Base-by-base conservation (phyloP, 1,140 invertebrate species). In the Magallana ariakensis region DNA sequence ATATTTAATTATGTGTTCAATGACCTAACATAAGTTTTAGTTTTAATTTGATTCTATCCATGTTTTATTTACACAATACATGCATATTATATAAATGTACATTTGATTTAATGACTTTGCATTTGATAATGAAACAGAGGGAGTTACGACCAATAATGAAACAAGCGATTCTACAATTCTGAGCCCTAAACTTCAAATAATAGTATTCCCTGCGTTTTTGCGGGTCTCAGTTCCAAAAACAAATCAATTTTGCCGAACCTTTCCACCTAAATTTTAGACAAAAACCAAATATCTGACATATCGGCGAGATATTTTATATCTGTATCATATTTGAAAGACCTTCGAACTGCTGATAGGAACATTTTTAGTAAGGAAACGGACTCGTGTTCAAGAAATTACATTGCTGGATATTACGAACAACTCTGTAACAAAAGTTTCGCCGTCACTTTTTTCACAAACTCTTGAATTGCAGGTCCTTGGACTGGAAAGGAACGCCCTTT, bases 401-500 rank as follows among this genome's bases (percentile, higher is more conserved):
- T 88, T 81, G 75, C 55, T 88, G 5, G 87, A 88, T 60, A 54
- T 88, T 26, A 83, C 85, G 19, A 86, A 85, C 16, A 88, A 88
- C 33, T 57, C 80, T 19, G 19, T 88, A 15, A n/a, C 60, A 7
- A 16, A 75, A 83, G 55, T 88, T 22, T 85, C 87, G 3, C 13
- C 22, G 7, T 46, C 80, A 4, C 46, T 88, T 1, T 54, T 88
- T n/a, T 11, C n/a, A 4, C 16, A 53, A 58, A 13, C 75, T 84
- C 5, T 5, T 15, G 46, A 70, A 84, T 55, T 86, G 22, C 70
- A 86, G 16, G 55, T 88, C 1, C 4, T 88, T 33, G 80, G 62
- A 60, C n/a, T 88, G 15, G 83, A 82, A 57, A 19, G 33, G 19
- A 88, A 88, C 19, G 81, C 66, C 7, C 26, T 88, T 22, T 56